Evolutionary conservation across 1,140 invertebrate species (phyloP), one percentile per base, ranked within the genome.

Genomic region (Bombus waltoni): DNA sequence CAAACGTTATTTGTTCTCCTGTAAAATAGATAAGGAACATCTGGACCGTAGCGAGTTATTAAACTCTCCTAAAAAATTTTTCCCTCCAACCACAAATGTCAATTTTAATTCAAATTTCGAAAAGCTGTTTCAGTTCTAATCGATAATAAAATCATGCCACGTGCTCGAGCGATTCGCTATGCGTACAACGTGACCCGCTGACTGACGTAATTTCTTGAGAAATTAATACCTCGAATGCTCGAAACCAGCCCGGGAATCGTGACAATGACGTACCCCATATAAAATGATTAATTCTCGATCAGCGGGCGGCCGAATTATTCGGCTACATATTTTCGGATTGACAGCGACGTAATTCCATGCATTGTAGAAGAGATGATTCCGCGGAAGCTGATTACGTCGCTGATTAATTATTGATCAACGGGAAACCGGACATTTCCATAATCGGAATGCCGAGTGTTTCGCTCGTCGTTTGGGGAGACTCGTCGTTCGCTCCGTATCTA

Each of bases 391-490:
- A 80, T 80, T 80, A 68, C 42, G 42, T 53, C 77, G 42, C 32
- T 68, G 77, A 80, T 80, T 80, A 80, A 80, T 80, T 68, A 80
- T 80, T 68, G 77, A 80, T 70, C 65, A 68, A 47, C 18, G 62
- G 3, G 77, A 32, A 76, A 42, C 35, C 65, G 44, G 10, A n/a
- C 65, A 80, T 80, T 68, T 70, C 62, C 77, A 80, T 80, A 80
- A 80, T 80, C 65, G 65, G 25, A 28, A 68, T 38, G 22, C 62
- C 18, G 11, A 2, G 35, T 59, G 25, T 59, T 28, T 44, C 8
- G 42, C 53, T 40, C 28, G 38, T 38, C 28, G 57, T 42, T 77
- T 62, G 25, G 8, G 28, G 9, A 9, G 62, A 6, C 25, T 25
- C 9, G 35, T 28, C 9, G 1, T 13, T 44, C 32, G 42, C 32